These are phyloP conservation scores for Sylvia atricapilla DNA, from an alignment of 2,113 vertebrate species.

Conservation along the genomic window DNA sequence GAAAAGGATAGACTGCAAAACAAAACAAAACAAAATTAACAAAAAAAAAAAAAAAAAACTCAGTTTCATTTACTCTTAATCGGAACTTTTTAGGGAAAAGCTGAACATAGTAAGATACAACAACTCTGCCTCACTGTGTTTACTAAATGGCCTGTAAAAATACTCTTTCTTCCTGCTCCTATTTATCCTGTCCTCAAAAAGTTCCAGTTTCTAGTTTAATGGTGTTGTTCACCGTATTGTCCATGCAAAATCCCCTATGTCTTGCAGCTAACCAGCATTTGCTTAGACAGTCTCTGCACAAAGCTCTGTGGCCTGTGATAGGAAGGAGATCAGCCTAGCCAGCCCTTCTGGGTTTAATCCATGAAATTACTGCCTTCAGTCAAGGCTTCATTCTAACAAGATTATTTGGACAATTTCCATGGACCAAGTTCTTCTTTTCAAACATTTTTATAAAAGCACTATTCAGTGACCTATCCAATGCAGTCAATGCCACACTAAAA, in stretches of 20 bases:
- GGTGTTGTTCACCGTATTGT: neutral
- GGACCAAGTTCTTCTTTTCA: constrained; percentile 21
- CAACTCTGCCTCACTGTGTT: neutral
- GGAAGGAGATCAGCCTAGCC: neutral
- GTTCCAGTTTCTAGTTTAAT: neutral
- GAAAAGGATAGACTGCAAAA: neutral
- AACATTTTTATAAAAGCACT: constrained; percentile 18
- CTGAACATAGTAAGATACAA: neutral
- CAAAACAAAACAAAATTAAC: neutral
- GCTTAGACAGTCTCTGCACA: neutral
- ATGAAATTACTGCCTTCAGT: constrained; percentile 46
- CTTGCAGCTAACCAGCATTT: neutral
- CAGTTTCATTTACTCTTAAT: neutral
- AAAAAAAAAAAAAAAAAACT: neutral
- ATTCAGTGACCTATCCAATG: constrained; percentile 1
- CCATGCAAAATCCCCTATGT: neutral
- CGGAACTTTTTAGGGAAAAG: neutral
- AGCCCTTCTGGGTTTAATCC: constrained; percentile 29
- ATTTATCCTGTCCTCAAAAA: neutral
- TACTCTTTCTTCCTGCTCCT: neutral
- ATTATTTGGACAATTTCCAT: constrained; percentile 47
- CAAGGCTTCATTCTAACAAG: constrained; percentile 42
- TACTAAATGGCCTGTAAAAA: neutral
- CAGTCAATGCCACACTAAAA: constrained; percentile 8
- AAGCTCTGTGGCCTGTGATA: neutral